A percentile compares a stretch with the other conserved stretches of the same genome.
These are phyloP conservation scores for Synanthedon andrenaeformis DNA, from an alignment of 2,888 invertebrate species.

Conservation along the genomic window DNA sequence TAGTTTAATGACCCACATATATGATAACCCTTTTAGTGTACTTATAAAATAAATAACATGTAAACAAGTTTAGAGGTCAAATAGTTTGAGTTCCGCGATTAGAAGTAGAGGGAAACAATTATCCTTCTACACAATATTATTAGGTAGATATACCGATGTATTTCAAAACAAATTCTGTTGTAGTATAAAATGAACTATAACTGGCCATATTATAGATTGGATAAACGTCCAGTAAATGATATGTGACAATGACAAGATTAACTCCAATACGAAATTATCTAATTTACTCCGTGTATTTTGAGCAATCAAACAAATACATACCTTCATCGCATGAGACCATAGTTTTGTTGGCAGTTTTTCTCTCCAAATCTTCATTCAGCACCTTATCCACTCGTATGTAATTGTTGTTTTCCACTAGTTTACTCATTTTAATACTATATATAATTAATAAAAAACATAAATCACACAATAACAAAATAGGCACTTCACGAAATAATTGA, in stretches of 20 bases:
- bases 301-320: constrained; percentile 23
- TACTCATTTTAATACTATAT: constrained; percentile 7
- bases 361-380: background rate
- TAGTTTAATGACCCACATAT: constrained; percentile 25
- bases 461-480: constrained; percentile 9
- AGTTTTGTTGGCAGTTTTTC: constrained; percentile 5
- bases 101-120: constrained; percentile 24
- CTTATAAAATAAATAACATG: constrained; percentile 26
- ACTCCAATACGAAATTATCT: constrained; percentile 31
- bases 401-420: constrained; percentile 9
- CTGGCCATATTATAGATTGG: no score
- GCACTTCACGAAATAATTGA: constrained; percentile 11
- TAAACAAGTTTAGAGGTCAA: constrained; percentile 46
- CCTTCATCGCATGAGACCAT: constrained; percentile 64
- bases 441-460: constrained; percentile 5
- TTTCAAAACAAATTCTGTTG: no score
- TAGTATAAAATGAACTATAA: no score
- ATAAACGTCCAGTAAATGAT: no score
- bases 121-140: constrained; percentile 11
- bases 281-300: constrained; percentile 35
- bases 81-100: constrained; percentile 41
- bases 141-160: no score
- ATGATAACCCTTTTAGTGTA: constrained; percentile 27
- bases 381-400: constrained; percentile 4
- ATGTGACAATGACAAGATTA: no score